A percentile compares a stretch with the other conserved stretches of the same genome.
These are phyloP conservation scores for Gambusia affinis DNA, from an alignment of 2,113 vertebrate species.

Conservation along the genomic window DNA sequence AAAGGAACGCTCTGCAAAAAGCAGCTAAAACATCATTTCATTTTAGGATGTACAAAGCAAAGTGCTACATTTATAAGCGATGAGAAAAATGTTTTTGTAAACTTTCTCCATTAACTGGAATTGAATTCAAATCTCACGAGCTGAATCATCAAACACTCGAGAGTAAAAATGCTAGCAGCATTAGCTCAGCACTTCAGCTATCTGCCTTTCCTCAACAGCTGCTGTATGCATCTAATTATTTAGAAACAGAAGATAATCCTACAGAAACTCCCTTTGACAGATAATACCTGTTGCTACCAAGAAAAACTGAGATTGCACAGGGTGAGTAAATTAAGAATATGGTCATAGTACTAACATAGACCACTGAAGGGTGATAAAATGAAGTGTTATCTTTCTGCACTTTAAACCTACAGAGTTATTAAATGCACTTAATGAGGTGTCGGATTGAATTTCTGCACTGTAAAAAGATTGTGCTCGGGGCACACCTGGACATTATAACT, in stretches of 20 bases:
- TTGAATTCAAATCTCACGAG: neutral
- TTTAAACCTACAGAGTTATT: neutral
- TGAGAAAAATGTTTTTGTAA: neutral
- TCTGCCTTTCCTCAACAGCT: neutral
- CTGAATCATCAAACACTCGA: neutral
- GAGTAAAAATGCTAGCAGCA: neutral
- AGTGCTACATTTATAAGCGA: neutral
- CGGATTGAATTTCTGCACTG: no score
- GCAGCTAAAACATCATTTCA: neutral
- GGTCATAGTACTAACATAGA: neutral
- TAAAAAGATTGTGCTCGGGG: no score
- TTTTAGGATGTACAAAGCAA: neutral
- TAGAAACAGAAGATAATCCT: neutral
- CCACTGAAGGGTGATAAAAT: neutral
- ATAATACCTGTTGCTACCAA: neutral
- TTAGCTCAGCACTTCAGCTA: neutral
- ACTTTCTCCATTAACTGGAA: neutral
- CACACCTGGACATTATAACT: neutral
- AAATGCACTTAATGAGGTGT: neutral
- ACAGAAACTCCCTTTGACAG: neutral
- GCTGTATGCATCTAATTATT: neutral
- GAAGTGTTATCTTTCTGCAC: neutral
- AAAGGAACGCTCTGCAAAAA: neutral
- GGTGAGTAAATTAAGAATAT: neutral
- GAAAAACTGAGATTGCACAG: neutral